Base-by-base conservation (phyloP, 2,888 invertebrate genomes). In the Parnassius apollo region DNA sequence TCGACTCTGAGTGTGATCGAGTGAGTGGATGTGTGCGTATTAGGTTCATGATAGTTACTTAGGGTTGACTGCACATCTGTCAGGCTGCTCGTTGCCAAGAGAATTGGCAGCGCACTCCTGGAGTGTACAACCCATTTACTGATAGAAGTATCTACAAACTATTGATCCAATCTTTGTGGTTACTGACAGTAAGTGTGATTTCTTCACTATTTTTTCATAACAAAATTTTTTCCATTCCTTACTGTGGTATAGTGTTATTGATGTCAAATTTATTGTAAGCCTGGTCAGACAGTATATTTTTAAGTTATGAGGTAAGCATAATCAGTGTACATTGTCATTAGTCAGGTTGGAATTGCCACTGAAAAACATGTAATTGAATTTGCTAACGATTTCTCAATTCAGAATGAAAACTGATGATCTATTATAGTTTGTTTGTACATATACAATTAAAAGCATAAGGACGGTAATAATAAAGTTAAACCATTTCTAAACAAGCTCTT, bases 391-490 rank as follows among this genome's bases (percentile, higher is more conserved):
- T 88, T 89, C 86, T 87, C 78, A 82, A 80, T 87, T 85, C 82
- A 80, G 84, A 87, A 88, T 85, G 83, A 85, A 82, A 87, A 85
- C 85, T 86, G 86, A 87, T 85, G 77, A 85, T 84, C 86, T 89
- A 88, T 83, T 88, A 86, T 87, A 89, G 86, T 90, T 91, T 91
- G 88, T 88, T 90, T 92, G 91, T 92, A 92, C 91, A 92, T 91
- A 92, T 88, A 88, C 87, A 86, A 84, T 78, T 87, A 87, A 90
- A 88, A 83, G 75, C 88, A 83, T 90, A 91, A 91, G 90, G 81
- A 89, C 84, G 81, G 86, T 88, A 91, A 89, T 86, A 90, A 88
- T 89, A 86, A 49, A 88, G 86, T 84, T 81, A 79, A 90, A 91
- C 87, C 82, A 84, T 88, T 91, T 92, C 90, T 87, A 88, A 88